A percentile compares a stretch with the other conserved stretches of the same genome.
Evolutionary conservation across 2,113 vertebrate species (phyloP).

Genomic region (Pteronura brasiliensis): DNA sequence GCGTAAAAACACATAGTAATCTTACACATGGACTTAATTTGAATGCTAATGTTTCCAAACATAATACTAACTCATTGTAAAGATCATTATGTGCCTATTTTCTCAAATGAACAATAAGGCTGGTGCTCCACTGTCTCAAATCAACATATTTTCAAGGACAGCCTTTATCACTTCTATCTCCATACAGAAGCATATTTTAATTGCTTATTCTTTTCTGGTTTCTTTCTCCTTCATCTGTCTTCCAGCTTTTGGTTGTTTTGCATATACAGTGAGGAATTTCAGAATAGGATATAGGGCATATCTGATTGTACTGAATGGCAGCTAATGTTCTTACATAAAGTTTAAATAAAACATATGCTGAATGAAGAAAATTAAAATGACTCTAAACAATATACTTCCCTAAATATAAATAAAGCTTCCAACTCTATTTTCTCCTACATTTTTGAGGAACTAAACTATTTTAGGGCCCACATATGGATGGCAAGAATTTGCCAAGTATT

Average conservation of each 20-base stretch:
- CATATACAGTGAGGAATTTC: slow-evolving; percentile 11
- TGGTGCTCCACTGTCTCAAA: background rate
- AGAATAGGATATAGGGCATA: background rate
- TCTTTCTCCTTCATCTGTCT: slow-evolving; percentile 44
- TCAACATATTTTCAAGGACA: slow-evolving; percentile 38
- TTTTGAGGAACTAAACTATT: background rate
- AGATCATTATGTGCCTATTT: background rate
- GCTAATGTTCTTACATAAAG: slow-evolving; percentile 17
- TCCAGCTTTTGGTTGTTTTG: slow-evolving; percentile 6
- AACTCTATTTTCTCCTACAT: background rate
- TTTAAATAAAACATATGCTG: slow-evolving; percentile 29
- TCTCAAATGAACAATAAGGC: slow-evolving; percentile 34
- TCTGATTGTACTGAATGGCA: slow-evolving; percentile 29
- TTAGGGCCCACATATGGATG: background rate
- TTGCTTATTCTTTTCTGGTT: slow-evolving; percentile 44
- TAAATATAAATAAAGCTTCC: background rate
- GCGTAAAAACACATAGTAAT: background rate
- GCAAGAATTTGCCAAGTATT: background rate
- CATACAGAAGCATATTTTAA: slow-evolving; percentile 18
- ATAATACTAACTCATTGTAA: background rate
- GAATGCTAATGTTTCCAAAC: slow-evolving; percentile 37
- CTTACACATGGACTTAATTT: background rate
- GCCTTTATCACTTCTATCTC: slow-evolving; percentile 12
- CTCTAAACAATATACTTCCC: background rate
- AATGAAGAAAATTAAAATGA: background rate